Conservation (phyloP, 2,797 vertebrate genomes). For the Xenops minutus region DNA sequence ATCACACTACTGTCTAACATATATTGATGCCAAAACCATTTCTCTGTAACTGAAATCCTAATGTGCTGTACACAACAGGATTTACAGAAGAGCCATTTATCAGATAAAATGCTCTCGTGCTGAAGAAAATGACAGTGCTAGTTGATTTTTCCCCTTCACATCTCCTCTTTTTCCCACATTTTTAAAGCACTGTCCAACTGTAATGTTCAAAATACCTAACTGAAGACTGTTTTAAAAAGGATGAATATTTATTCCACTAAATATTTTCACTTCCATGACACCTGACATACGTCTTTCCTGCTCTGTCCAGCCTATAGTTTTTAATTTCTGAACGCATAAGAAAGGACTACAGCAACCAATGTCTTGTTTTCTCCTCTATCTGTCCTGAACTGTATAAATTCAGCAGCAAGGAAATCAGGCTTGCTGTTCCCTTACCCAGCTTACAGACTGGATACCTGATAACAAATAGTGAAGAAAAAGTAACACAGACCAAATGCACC, state of each 20-base stretch:
- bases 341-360: not conserved
- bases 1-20: not conserved
- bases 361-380: not conserved
- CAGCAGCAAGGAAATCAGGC: not conserved
- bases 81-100: not conserved
- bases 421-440: not conserved
- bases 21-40: not conserved
- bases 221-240: not conserved
- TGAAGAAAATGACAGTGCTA: not conserved
- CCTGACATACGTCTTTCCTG: not conserved
- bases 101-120: not conserved
- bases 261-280: not conserved
- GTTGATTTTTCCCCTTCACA: not conserved
- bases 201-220: not conserved
- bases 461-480: not conserved
- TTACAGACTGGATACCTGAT: not conserved
- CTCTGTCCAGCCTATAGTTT: not conserved
- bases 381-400: not conserved
- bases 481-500: not conserved
- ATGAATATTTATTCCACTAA: not conserved
- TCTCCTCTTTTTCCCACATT: not conserved
- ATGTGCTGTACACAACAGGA: not conserved
- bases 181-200: not conserved
- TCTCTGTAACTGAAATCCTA: not conserved
- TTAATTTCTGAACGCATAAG: not conserved